Percentiles rank a stretch among this genome's conserved stretches.
Evolutionary conservation across 2,888 invertebrate genomes (phyloP).

Genomic region (Stramonita haemastoma): DNA sequence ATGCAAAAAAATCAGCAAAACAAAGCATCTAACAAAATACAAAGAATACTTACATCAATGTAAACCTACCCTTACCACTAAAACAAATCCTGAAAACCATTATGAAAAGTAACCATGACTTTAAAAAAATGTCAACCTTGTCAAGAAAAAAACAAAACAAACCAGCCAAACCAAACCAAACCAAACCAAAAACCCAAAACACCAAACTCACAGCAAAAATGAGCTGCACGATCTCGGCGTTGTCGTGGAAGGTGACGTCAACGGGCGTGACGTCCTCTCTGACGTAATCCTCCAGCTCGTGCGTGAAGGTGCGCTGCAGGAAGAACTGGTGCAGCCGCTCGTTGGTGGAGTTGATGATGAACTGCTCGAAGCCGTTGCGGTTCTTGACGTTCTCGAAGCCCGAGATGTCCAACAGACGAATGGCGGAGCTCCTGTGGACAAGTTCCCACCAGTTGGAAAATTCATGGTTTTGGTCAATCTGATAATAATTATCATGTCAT

Average conservation of each 20-base stretch:
- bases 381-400: conserved; percentile 58
- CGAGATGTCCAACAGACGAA: conserved; percentile 60
- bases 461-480: neutral
- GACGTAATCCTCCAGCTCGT: conserved; percentile 56
- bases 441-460: neutral
- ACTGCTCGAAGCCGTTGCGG: conserved; percentile 61
- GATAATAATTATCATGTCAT: too few species aligned
- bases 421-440: conserved; percentile 36
- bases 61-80: too few species aligned
- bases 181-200: neutral
- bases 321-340: conserved; percentile 64
- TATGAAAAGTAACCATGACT: neutral
- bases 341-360: conserved; percentile 61
- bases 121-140: too few species aligned
- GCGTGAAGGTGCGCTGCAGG: conserved; percentile 58
- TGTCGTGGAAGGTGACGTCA: conserved; percentile 54
- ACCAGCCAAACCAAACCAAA: neutral
- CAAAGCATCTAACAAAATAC: too few species aligned
- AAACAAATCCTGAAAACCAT: neutral
- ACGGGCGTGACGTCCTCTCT: conserved; percentile 55
- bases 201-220: conserved; percentile 53
- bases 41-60: too few species aligned
- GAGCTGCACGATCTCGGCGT: conserved; percentile 53
- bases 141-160: neutral
- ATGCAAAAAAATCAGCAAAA: too few species aligned